Evolutionary conservation across 2,888 invertebrate genomes (phyloP), one percentile per base, ranked within the genome.

Genomic region (Chrysomela aeneicollis): DNA sequence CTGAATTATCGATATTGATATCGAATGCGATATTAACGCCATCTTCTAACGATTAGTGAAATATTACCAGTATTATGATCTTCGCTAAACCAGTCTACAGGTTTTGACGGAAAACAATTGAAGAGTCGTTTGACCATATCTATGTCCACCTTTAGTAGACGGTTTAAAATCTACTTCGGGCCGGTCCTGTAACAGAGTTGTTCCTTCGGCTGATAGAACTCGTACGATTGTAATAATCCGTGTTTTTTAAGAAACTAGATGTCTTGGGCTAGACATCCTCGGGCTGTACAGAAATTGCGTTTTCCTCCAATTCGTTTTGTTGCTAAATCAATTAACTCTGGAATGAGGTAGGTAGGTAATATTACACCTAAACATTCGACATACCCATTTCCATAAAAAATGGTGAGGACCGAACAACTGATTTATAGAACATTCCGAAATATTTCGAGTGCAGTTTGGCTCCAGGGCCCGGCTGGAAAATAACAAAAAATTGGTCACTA

Each of bases 261-360:
- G 35, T 35, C 35, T 35, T 10, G 35, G 35, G 32, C 32, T 10
- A 35, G 26, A 26, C 4, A 2, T 35, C 32, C 32, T 35, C 10
- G 10, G 42, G 42, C 42, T 15, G 4, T 4, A 15, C 42, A 3
- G 15, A 42, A 42, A 42, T 42, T 42, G 15, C 42, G 1, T 1
- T 15, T 42, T 15, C 12, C 12, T 4, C 15, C 42, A 15, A 15
- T 42, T 42, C 42, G 42, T 42, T 42, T 42, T 42, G 42, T 42
- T 42, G 42, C 42, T 42, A 42, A 42, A 42, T 42, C 42, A 42
- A 42, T 42, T 42, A 42, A n/a, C 42, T 42, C 3, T 42, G 42
- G 42, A 15, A 42, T 15, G 42, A 42, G 42, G 32, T 35, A 35
- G 9, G 32, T n/a, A 26, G 26, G 26, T 26, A 26, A 3, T 6